Evolutionary conservation across 2,113 vertebrate species (phyloP).

Genomic region (Apus apus): DNA sequence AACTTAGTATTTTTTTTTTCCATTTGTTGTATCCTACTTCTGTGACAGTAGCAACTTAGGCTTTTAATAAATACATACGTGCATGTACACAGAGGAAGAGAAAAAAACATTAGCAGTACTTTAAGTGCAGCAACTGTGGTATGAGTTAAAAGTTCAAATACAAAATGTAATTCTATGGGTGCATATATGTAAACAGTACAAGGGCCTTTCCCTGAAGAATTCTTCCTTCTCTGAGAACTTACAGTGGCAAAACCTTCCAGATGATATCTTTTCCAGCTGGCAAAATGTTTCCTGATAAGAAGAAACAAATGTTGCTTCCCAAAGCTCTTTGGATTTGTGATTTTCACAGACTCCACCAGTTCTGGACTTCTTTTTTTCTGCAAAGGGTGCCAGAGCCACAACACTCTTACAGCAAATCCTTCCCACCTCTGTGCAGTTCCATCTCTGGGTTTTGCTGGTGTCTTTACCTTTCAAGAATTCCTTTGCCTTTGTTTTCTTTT

Average conservation of each 20-base stretch:
- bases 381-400: neutral
- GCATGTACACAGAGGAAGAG: neutral
- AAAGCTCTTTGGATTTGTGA: neutral
- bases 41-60: neutral
- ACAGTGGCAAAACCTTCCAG: neutral
- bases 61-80: neutral
- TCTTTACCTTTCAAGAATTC: neutral
- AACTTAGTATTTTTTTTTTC: neutral
- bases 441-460: neutral
- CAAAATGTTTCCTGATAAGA: neutral
- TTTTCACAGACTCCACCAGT: neutral
- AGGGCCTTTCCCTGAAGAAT: neutral
- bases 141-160: neutral
- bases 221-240: neutral
- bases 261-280: neutral
- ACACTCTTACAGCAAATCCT: neutral
- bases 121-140: neutral
- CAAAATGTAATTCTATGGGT: neutral
- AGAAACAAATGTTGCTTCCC: neutral
- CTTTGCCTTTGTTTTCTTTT: neutral
- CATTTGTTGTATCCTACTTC: neutral
- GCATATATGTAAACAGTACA: accelerated
- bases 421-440: neutral
- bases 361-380: neutral
- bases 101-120: neutral